Conservation (phyloP, 2,888 invertebrate species). For the Drosophila formosana region DNA sequence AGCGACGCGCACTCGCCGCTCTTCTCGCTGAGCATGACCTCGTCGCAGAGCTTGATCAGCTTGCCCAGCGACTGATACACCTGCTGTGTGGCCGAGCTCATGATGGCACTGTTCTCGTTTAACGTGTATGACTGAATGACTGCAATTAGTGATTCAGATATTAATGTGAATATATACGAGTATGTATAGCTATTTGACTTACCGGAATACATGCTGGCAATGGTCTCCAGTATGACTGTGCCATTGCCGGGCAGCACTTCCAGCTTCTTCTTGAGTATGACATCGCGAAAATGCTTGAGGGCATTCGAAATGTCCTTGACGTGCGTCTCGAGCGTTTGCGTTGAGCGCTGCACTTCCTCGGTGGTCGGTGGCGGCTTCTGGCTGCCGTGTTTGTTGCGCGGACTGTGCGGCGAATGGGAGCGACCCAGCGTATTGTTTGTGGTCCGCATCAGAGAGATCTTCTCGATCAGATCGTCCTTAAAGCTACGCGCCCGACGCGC, state of each 20-base stretch:
- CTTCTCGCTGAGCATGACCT: constrained; percentile 90
- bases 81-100: constrained; percentile 91
- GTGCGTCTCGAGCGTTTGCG: constrained; percentile 91
- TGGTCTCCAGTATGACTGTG: constrained; percentile 96
- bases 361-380: constrained; percentile 84
- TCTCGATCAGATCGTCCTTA: constrained; percentile 96
- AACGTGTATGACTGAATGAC: constrained; percentile 84
- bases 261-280: constrained; percentile 95
- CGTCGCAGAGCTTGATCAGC: constrained; percentile 95
- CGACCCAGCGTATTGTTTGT: constrained; percentile 87
- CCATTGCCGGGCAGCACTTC: constrained; percentile 98
- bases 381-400: constrained; percentile 86
- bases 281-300: constrained; percentile 95
- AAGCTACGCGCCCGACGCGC: constrained; percentile 95
- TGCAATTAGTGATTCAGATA: constrained; percentile 24
- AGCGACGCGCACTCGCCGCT: constrained; percentile 85
- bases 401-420: constrained; percentile 89
- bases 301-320: constrained; percentile 91
- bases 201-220: constrained; percentile 94
- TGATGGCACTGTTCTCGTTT: constrained; percentile 84
- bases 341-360: constrained; percentile 87
- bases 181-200: constrained; percentile 29
- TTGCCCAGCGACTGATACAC: constrained; percentile 94
- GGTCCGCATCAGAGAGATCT: constrained; percentile 95
- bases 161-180: too few species aligned